Evolutionary conservation across 2,113 vertebrate genomes (phyloP).

Genomic region (Syngnathus floridae): DNA sequence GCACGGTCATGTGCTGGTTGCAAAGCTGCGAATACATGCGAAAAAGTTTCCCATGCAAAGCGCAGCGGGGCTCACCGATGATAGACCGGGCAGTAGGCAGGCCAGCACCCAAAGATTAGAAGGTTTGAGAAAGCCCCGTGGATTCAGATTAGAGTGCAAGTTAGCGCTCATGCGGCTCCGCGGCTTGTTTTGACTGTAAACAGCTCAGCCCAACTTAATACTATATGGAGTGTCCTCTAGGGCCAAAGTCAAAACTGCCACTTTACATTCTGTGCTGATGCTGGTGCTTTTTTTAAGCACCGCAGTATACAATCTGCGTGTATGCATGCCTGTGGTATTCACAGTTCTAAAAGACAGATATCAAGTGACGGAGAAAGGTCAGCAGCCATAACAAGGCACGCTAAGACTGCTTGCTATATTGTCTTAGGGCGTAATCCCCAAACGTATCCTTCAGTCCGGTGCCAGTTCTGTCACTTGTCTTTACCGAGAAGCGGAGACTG

Average conservation of each 20-base stretch:
- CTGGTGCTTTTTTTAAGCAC: not conserved
- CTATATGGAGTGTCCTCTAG: slow-evolving; percentile 24
- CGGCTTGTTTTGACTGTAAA: slow-evolving; percentile 49
- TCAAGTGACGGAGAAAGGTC: slow-evolving; percentile 36
- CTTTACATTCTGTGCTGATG: slow-evolving; percentile 1
- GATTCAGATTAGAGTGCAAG: slow-evolving; percentile 31
- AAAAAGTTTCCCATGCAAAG: slow-evolving; percentile 40
- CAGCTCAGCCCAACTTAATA: slow-evolving; percentile 23
- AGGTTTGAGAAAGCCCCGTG: slow-evolving; percentile 21
- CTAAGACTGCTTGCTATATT: slow-evolving; percentile 47
- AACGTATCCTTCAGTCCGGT: slow-evolving; percentile 40
- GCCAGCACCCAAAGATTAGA: slow-evolving; percentile 21
- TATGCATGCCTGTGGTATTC: slow-evolving; percentile 9
- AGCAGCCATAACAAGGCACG: slow-evolving; percentile 42
- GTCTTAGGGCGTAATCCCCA: slow-evolving; percentile 60
- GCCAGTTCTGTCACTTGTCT: slow-evolving; percentile 40
- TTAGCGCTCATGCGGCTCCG: slow-evolving; percentile 15
- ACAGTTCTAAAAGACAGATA: slow-evolving; percentile 22
- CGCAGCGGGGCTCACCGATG: slow-evolving; percentile 21
- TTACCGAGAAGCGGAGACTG: slow-evolving; percentile 29
- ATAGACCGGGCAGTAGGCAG: slow-evolving; percentile 15
- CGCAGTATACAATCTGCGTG: not conserved
- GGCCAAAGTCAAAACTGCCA: slow-evolving; percentile 3
- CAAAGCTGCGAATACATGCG: slow-evolving; percentile 38
- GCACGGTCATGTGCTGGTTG: slow-evolving; percentile 46